Base-by-base conservation (phyloP, 2,888 invertebrate genomes). In the Plagiodera versicolora region DNA sequence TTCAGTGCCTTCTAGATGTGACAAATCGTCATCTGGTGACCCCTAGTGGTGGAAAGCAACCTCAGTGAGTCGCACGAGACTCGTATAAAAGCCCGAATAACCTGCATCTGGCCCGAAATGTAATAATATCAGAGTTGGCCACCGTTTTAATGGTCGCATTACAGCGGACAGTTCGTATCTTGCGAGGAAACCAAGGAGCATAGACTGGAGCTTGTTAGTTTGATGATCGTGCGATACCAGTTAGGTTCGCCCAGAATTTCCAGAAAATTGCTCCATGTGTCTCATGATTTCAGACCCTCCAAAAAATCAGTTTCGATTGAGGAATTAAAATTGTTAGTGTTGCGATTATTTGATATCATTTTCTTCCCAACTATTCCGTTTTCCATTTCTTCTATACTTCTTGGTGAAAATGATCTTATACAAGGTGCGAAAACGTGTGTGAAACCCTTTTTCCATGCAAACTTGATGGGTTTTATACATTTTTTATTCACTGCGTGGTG, bases 1-100 rank as follows among this genome's bases (percentile, higher is more conserved):
- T 81, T 77, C 75, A 74, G 72, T 75, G 79, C 77, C 79, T 79
- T 78, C 75, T 76, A 77, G 77, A 77, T 77, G 78, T 81, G 80
- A 81, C 80, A 80, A 81, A 81, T 81, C 77, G 80, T 79, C 80
- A 80, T 80, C 80, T 78, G 79, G 80, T 79, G 80, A 79, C 80
- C 80, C 76, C 77, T 78, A 75, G 74, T 74, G 75, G 66, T 71
- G 73, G 70, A 72, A 74, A 74, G 72, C 75, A 74, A 77, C 76
- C 77, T 75, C 77, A 71, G 73, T 73, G 67, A 72, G 74, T 65
- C 77, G 72, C 77, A 65, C 61, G 79, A 76, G 77, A 71, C 75
- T 75, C 73, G 72, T 77, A 77, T 76, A 77, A 77, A 76, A 75
- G 72, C 71, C 71, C 60, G 58, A 51, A 63, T 63, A 63, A 63